A percentile compares a stretch with the other conserved stretches of the same genome.
Conservation (phyloP, 1,140 invertebrate genomes). For the Drosophila bocqueti region DNA sequence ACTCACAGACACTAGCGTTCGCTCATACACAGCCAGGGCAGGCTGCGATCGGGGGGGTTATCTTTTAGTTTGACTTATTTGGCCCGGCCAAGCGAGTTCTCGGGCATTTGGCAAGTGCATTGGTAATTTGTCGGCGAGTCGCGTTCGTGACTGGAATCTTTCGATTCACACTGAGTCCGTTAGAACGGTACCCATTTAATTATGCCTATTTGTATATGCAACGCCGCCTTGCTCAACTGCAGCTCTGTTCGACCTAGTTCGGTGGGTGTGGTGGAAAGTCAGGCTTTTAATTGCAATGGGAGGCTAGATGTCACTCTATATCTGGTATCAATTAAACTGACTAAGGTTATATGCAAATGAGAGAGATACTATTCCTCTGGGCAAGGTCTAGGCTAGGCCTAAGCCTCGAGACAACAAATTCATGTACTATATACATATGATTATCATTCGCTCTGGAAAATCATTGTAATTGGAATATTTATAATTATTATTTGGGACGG, state of each 20-base stretch:
- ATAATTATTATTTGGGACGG: neutral
- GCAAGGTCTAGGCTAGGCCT: conserved; percentile 36
- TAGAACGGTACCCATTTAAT: conserved; percentile 55
- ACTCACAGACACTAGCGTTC: conserved; percentile 35
- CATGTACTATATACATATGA: too few relatives aligned
- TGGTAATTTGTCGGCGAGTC: conserved; percentile 74
- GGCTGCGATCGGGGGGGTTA: conserved; percentile 24
- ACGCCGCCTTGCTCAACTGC: conserved; percentile 19
- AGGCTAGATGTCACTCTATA: conserved; percentile 45
- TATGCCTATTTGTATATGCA: conserved; percentile 32
- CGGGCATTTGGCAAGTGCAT: conserved; percentile 76
- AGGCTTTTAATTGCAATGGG: conserved; percentile 18
- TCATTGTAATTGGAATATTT: neutral
- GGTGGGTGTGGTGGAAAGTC: conserved; percentile 45
- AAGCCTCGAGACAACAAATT: neutral
- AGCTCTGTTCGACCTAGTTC: conserved; percentile 33
- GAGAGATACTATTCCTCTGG: conserved; percentile 12
- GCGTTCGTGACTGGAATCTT: conserved; percentile 77
- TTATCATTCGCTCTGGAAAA: neutral
- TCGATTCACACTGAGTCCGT: conserved; percentile 54
- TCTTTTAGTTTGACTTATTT: conserved; percentile 52
- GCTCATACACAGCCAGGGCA: conserved; percentile 15
- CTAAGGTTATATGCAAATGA: conserved; percentile 66
- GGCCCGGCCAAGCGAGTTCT: conserved; percentile 65
- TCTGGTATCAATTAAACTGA: conserved; percentile 12